Evolutionary conservation across 2,797 vertebrate genomes (phyloP).

Genomic region (Channallabes apus): DNA sequence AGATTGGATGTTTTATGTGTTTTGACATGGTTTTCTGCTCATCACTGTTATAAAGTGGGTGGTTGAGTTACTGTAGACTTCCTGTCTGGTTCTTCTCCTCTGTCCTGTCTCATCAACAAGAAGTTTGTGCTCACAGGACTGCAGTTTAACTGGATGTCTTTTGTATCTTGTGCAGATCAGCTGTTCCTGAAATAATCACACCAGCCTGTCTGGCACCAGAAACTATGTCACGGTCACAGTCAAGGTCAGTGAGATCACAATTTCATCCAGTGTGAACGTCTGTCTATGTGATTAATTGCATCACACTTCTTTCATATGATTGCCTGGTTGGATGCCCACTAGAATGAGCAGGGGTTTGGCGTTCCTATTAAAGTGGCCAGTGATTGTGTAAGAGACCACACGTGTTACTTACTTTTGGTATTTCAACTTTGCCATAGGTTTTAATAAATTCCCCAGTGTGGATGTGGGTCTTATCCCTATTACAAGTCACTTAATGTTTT

Average conservation of each 20-base stretch:
- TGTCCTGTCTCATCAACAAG: no score
- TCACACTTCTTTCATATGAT: background rate
- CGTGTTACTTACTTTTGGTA: background rate
- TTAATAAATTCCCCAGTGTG: background rate
- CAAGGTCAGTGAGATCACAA: background rate
- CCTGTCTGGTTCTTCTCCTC: background rate
- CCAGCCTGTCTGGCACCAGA: background rate
- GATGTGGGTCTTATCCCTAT: background rate
- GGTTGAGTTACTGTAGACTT: background rate
- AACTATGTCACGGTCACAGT: background rate
- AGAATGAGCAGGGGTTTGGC: background rate
- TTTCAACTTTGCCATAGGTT: background rate
- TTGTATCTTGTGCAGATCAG: background rate
- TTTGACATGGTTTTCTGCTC: background rate
- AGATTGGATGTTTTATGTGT: background rate
- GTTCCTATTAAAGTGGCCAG: background rate
- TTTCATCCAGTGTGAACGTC: background rate
- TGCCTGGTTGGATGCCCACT: background rate
- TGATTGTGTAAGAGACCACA: no score
- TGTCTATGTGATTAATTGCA: background rate
- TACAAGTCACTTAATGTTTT: slow-evolving; percentile 17
- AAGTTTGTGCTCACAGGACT: background rate
- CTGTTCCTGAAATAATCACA: background rate
- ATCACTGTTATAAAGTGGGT: background rate
- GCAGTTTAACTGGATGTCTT: background rate